Evolutionary conservation across 1,140 invertebrate genomes (phyloP), one percentile per base, ranked within the genome.

Genomic region (Phortica variegata): DNA sequence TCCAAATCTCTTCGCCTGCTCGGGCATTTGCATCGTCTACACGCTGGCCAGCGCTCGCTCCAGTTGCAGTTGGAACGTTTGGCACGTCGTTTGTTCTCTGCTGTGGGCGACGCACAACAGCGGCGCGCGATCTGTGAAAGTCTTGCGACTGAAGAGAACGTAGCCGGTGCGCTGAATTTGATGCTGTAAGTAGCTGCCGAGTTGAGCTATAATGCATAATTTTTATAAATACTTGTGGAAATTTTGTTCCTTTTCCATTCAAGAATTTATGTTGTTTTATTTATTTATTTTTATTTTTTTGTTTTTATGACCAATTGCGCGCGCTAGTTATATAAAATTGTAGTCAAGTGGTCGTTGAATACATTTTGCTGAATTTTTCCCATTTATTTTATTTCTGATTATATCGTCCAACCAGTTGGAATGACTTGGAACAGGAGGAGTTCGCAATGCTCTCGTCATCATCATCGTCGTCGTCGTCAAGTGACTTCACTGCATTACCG

Each of bases 21-120:
- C 6, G 52, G 60, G 54, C 57, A 65, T 13, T 54, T 68, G 13
- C 63, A 68, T 54, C 60, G 68, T 49, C 38, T 68, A 36, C 57
- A 68, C 37, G 49, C 49, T 3, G 65, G 60, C 0, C 44, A 62
- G 33, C 63, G 63, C 8, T 43, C 50, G 2, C 16, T 60, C 41
- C 60, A 63, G 34, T 20, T 68, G 32, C 57, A 65, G 40, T 42
- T 68, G 37, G 63, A 68, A 46, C 51, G 63, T 1, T 18, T 68
- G 47, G 54, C 63, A 3, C 44, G 49, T 8, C 47, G 60, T 20
- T 38, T 68, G 40, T 38, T 39, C 15, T n/a, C n/a, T n/a, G 47
- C 50, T 23, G 63, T 68, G 32, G 51, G 54, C 34, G 38, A 41
- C 0, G 23, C 49, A 18, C 9, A 41, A 10, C 50, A 43, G 37